Percentiles rank a stretch among this genome's conserved stretches.
Evolutionary conservation across 2,797 vertebrate species (phyloP).

Genomic region (Acanthurus leucopareius): DNA sequence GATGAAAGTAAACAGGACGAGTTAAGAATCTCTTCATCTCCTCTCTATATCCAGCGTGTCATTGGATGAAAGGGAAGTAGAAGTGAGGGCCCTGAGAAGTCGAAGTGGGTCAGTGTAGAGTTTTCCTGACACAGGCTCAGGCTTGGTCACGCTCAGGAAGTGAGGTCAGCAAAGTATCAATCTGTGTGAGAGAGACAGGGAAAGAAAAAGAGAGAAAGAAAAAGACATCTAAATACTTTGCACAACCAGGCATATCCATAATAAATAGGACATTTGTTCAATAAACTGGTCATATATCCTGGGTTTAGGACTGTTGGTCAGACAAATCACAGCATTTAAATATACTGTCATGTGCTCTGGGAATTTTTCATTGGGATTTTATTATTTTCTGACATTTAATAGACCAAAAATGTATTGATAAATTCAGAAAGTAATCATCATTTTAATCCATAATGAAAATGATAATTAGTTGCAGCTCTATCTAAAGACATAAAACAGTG

Average conservation of each 20-base stretch:
- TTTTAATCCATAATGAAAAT: background rate
- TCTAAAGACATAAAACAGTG: background rate
- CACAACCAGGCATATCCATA: slow-evolving; percentile 3
- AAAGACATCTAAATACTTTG: slow-evolving; percentile 1
- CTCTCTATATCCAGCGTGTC: background rate
- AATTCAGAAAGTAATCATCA: background rate
- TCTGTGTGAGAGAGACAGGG: slow-evolving; percentile 1
- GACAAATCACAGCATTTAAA: background rate
- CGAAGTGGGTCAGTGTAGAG: slow-evolving; percentile 71
- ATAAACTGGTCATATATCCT: background rate
- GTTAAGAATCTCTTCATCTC: slow-evolving; percentile 31
- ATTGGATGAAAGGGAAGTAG: slow-evolving; percentile 16
- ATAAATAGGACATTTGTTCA: background rate
- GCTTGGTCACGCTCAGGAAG: slow-evolving; percentile 53
- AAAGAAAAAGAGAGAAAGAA: background rate
- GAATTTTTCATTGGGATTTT: background rate
- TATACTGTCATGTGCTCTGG: background rate
- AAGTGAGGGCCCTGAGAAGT: slow-evolving; percentile 33
- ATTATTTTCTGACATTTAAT: background rate
- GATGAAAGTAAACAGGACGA: background rate
- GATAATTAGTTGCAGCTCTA: background rate
- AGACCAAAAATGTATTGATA: background rate
- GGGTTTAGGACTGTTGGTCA: background rate
- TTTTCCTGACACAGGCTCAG: slow-evolving; percentile 72
- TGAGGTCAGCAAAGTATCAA: slow-evolving; percentile 13